Conservation (phyloP, 2,113 vertebrate genomes). For the Menura novaehollandiae region DNA sequence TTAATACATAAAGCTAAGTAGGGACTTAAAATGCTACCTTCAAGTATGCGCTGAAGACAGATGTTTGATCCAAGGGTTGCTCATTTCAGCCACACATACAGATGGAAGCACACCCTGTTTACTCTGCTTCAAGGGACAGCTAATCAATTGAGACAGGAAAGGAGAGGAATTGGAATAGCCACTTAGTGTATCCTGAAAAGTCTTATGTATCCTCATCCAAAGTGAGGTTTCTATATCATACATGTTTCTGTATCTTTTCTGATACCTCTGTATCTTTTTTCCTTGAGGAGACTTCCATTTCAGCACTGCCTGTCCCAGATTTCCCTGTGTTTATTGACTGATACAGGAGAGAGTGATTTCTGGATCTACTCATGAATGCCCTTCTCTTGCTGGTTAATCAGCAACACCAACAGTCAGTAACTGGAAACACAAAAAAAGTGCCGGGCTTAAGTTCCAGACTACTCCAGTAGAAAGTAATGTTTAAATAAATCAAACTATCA, state of each 20-base stretch:
- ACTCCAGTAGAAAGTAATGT: background rate
- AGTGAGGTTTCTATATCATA: background rate
- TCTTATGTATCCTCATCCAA: background rate
- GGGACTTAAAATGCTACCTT: background rate
- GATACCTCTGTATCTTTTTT: background rate
- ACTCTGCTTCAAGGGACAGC: background rate
- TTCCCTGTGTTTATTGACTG: background rate
- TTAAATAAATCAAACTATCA: background rate
- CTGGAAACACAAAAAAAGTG: fast-evolving
- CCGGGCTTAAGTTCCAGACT: background rate
- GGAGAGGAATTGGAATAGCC: background rate
- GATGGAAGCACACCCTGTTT: background rate
- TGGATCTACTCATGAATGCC: background rate
- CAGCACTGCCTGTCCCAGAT: background rate
- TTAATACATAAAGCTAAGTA: background rate
- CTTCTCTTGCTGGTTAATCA: background rate
- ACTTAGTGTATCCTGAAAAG: background rate
- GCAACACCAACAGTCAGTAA: background rate
- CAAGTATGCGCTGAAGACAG: background rate
- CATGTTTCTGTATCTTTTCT: background rate
- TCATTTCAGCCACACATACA: background rate
- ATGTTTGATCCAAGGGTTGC: background rate
- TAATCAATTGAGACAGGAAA: background rate
- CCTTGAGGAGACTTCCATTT: background rate
- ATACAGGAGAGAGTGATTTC: background rate